Evolutionary conservation across 2,113 vertebrate genomes (phyloP).

Genomic region (Rhinolophus sinicus): DNA sequence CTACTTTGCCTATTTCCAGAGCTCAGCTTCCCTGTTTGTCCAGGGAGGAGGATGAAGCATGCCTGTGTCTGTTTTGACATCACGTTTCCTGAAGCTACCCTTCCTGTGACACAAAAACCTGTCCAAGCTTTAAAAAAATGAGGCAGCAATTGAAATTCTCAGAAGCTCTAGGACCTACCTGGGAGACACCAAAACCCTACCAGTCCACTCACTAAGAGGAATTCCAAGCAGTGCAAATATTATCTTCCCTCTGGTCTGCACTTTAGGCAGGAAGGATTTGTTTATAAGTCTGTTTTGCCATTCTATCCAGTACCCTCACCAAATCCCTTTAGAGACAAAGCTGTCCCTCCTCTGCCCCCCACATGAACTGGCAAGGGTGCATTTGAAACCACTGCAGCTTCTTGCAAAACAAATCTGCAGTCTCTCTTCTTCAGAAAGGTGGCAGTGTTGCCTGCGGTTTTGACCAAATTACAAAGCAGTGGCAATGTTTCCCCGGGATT

Average conservation of each 20-base stretch:
- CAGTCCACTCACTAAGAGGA: slow-evolving; percentile 47
- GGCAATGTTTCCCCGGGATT: slow-evolving; percentile 62
- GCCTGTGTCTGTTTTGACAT: not conserved
- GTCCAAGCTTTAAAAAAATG: not conserved
- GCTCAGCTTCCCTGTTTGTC: not conserved
- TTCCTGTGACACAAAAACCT: not conserved
- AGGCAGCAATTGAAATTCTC: not conserved
- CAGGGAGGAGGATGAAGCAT: not conserved
- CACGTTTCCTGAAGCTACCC: not conserved
- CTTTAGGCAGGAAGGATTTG: slow-evolving; percentile 75
- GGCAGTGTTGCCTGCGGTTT: slow-evolving; percentile 93
- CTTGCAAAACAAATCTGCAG: slow-evolving; percentile 36
- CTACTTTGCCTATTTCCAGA: not conserved
- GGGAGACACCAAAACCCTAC: not conserved
- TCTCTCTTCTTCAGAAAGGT: slow-evolving; percentile 90
- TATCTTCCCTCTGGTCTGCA: slow-evolving; percentile 14
- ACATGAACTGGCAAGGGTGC: slow-evolving; percentile 62
- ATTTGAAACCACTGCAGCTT: slow-evolving; percentile 75
- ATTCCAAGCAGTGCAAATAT: not conserved
- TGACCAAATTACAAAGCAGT: slow-evolving; percentile 35
- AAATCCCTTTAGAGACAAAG: slow-evolving; percentile 79
- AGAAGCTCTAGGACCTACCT: not conserved
- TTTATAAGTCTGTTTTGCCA: slow-evolving; percentile 75
- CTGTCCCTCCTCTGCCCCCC: slow-evolving; percentile 10
- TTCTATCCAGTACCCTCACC: slow-evolving; percentile 68